Percentiles rank a stretch among this genome's conserved stretches.
These are phyloP conservation scores for Poecilia latipinna DNA, from an alignment of 2,113 vertebrate species.

Conservation along the genomic window DNA sequence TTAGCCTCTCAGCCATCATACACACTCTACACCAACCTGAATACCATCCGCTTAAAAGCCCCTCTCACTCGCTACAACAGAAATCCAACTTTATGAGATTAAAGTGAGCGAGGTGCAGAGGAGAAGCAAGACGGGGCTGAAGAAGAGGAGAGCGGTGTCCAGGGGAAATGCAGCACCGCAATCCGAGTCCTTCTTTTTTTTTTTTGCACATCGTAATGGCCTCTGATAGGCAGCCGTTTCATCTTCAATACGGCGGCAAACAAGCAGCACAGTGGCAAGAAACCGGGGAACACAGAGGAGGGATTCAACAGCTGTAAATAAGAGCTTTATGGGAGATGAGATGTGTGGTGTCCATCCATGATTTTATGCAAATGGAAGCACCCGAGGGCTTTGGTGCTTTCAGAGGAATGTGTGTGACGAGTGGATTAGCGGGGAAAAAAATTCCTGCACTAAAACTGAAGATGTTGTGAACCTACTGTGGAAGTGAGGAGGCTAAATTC, in stretches of 20 bases:
- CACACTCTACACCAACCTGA: constrained; percentile 60
- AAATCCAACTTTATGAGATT: constrained; percentile 74
- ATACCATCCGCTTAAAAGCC: constrained; percentile 72
- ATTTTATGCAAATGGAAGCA: constrained; percentile 39
- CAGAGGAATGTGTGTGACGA: constrained; percentile 30
- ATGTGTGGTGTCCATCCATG: constrained; percentile 38
- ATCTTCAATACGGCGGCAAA: constrained; percentile 32
- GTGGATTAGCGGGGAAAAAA: constrained; percentile 3
- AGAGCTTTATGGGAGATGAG: constrained; percentile 62
- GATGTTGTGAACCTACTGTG: constrained; percentile 13
- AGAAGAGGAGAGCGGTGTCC: constrained; percentile 15
- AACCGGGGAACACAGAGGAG: constrained; percentile 55
- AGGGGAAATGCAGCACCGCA: constrained; percentile 18
- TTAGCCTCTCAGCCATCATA: constrained; percentile 36
- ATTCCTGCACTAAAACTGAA: constrained; percentile 3
- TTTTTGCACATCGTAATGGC: constrained; percentile 38
- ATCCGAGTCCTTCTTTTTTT: constrained; percentile 16
- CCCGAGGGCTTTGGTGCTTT: constrained; percentile 33
- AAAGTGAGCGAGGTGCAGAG: constrained; percentile 58
- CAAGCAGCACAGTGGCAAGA: constrained; percentile 13
- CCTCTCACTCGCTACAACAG: constrained; percentile 59
- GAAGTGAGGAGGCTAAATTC: constrained; percentile 12
- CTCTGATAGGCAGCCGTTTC: constrained; percentile 35
- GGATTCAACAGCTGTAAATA: constrained; percentile 67
- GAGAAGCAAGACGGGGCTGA: constrained; percentile 30